These are phyloP conservation scores for Athalia rosae DNA, from an alignment of 2,888 invertebrate genomes.

Conservation along the genomic window DNA sequence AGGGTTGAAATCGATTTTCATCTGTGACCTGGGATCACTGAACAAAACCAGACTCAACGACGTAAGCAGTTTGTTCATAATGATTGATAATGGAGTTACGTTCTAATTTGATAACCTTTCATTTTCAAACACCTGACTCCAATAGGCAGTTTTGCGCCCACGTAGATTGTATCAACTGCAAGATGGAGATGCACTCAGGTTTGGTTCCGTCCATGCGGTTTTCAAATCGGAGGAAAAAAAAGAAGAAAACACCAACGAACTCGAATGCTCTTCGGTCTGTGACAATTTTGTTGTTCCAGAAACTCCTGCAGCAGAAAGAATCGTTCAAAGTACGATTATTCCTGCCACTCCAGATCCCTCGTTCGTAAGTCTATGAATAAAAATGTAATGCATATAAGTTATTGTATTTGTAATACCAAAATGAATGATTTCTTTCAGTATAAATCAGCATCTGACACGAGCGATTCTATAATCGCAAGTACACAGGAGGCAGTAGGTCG, in stretches of 20 bases:
- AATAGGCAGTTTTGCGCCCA: conserved; percentile 62
- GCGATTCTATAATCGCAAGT: conserved; percentile 8
- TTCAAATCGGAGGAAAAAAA: conserved; percentile 50
- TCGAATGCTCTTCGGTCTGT: background rate
- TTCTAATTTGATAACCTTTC: background rate
- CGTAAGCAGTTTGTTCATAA: conserved; percentile 64
- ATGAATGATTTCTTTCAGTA: conserved; percentile 17
- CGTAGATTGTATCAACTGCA: conserved; percentile 64
- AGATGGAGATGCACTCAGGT: conserved; percentile 61
- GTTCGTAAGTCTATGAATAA: background rate
- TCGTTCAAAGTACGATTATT: conserved; percentile 39
- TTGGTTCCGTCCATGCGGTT: conserved; percentile 62
- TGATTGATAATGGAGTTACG: background rate
- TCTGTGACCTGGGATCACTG: conserved; percentile 74
- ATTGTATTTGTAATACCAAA: background rate
- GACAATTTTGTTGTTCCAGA: conserved; percentile 49
- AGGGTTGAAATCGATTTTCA: conserved; percentile 66
- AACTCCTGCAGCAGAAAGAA: conserved; percentile 52
- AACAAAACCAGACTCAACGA: conserved; percentile 74
- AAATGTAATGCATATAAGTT: background rate
- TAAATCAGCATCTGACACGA: background rate
- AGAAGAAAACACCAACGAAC: background rate
- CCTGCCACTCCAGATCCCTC: conserved; percentile 34
- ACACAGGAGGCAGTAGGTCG: conserved; percentile 17
- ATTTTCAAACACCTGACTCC: conserved; percentile 41